Conservation (phyloP, 2,113 vertebrate genomes). For the Cygnus atratus region DNA sequence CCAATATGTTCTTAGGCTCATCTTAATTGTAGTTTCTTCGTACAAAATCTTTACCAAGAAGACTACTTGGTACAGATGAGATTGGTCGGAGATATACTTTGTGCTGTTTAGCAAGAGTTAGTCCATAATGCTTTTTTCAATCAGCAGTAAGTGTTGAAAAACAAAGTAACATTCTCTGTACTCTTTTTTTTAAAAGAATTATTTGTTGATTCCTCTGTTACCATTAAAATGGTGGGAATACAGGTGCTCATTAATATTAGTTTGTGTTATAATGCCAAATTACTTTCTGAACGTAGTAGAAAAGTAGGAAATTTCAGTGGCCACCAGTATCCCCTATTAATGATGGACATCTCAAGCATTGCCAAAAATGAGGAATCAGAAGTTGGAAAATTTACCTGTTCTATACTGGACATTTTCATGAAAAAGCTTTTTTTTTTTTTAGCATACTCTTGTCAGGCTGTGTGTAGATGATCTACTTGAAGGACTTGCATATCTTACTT, state of each 20-base stretch:
- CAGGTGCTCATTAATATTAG: background rate
- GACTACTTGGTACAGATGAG: background rate
- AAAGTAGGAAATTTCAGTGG: background rate
- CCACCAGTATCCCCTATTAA: background rate
- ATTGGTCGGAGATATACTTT: background rate
- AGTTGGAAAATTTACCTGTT: background rate
- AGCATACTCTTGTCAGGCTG: accelerated
- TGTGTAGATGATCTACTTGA: background rate
- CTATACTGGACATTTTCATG: background rate
- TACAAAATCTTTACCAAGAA: background rate
- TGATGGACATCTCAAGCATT: background rate
- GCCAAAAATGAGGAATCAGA: background rate
- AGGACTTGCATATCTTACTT: background rate
- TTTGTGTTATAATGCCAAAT: accelerated
- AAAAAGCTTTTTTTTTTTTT: background rate
- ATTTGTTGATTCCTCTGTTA: background rate
- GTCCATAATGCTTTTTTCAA: background rate
- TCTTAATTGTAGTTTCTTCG: background rate
- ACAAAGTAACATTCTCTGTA: background rate
- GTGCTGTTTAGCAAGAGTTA: background rate
- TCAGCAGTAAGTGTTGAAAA: background rate
- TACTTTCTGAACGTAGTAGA: background rate
- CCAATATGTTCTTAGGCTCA: accelerated
- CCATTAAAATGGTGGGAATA: background rate
- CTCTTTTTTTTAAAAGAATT: background rate